A percentile compares a stretch with the other conserved stretches of the same genome.
phyloP scores from a whole-genome alignment of 2,888 invertebrate species.

The Amiota mariae region DNA sequence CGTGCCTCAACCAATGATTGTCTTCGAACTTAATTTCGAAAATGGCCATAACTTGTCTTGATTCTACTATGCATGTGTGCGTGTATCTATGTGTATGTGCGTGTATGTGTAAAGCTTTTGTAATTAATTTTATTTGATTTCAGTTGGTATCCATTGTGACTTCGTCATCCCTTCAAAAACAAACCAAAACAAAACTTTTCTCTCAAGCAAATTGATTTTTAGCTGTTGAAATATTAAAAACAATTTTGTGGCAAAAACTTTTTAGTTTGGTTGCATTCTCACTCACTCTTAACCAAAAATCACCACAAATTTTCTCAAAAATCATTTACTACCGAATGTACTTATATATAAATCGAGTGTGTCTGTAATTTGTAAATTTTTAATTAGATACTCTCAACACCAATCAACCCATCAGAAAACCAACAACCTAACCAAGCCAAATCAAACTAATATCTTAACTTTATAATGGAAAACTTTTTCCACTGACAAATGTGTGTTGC shows the following conservation, averaged over 20 bases:
- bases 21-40: constrained; percentile 60
- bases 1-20: constrained; percentile 47
- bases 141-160: neutral
- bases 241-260: constrained; percentile 47
- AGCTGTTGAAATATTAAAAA: constrained; percentile 30
- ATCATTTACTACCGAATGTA: no score
- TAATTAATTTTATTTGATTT: constrained; percentile 65
- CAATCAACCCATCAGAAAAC: constrained; percentile 9
- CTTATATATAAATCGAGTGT: neutral
- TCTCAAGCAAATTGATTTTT: constrained; percentile 63
- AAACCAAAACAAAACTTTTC: constrained; percentile 53
- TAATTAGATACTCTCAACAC: constrained; percentile 61
- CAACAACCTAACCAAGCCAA: no score
- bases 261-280: constrained; percentile 1
- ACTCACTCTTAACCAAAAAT: neutral
- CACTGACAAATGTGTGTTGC: constrained; percentile 54
- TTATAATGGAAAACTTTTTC: constrained; percentile 18
- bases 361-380: constrained; percentile 53
- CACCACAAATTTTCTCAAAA: no score
- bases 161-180: no score
- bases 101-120: constrained; percentile 36
- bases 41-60: constrained; percentile 51
- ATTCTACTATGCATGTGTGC: neutral
- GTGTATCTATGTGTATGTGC: neutral
- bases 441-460: no score